These are phyloP conservation scores for Caenorhabditis doughertyi DNA, from an alignment of 2,888 invertebrate species.

Conservation along the genomic window DNA sequence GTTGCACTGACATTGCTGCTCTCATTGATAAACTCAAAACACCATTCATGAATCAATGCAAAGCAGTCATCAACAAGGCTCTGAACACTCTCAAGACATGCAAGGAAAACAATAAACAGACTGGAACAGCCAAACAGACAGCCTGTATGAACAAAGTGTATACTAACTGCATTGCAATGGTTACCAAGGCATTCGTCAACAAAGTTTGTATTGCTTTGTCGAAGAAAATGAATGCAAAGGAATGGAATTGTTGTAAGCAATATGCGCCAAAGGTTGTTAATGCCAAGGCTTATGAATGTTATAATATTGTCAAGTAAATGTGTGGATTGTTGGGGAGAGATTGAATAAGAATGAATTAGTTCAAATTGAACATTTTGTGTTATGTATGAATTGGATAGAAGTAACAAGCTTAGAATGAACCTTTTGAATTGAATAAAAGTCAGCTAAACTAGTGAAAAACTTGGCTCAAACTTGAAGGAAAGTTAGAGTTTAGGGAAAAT, in stretches of 20 bases:
- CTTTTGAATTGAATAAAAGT: no score
- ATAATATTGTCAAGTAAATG: slow-evolving; percentile 23
- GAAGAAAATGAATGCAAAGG: slow-evolving; percentile 40
- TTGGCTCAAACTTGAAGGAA: no score
- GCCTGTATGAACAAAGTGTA: slow-evolving; percentile 57
- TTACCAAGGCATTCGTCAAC: slow-evolving; percentile 55
- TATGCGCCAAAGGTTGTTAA: slow-evolving; percentile 51
- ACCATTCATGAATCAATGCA: slow-evolving; percentile 45
- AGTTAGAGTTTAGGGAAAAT: no score
- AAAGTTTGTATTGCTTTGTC: slow-evolving; percentile 49
- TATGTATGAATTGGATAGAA: no score
- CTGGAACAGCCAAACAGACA: slow-evolving; percentile 55
- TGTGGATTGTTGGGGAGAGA: no score
- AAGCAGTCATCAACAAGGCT: slow-evolving; percentile 46
- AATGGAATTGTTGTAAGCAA: slow-evolving; percentile 47
- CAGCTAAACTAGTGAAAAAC: no score
- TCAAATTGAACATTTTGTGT: background rate
- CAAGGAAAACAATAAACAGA: slow-evolving; percentile 43
- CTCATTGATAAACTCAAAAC: slow-evolving; percentile 33
- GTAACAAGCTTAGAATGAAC: no score
- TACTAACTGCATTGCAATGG: slow-evolving; percentile 36
- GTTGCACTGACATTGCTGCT: slow-evolving; percentile 40
- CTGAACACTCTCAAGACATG: slow-evolving; percentile 35
- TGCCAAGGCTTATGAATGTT: slow-evolving; percentile 34
- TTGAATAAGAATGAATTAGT: slow-evolving; percentile 17